These are phyloP conservation scores for Lethenteron reissneri DNA, from an alignment of 2,113 vertebrate species.

Conservation along the genomic window DNA sequence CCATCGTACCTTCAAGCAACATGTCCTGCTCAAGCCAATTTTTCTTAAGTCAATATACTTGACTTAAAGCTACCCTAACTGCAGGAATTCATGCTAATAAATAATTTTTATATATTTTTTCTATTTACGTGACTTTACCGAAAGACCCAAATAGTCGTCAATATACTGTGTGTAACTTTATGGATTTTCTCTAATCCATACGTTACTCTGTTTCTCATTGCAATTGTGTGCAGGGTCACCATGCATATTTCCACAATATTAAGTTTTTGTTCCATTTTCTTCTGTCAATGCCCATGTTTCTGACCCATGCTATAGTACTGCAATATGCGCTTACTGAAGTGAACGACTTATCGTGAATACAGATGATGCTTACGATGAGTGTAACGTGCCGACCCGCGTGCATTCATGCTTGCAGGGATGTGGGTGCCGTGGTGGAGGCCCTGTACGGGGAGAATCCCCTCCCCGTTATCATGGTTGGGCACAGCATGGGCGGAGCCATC, in stretches of 20 bases:
- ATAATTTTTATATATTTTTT: no score
- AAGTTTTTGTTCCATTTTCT: not conserved
- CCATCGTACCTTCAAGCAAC: no score
- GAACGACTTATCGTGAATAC: not conserved
- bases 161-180: no score
- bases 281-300: not conserved
- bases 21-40: no score
- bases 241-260: not conserved
- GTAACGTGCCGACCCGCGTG: not conserved
- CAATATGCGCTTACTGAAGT: not conserved
- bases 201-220: no score
- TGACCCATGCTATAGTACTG: not conserved
- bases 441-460: conserved; percentile 75
- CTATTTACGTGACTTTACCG: no score
- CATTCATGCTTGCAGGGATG: conserved; percentile 31
- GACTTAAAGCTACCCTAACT: no score
- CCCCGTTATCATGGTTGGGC: conserved; percentile 81
- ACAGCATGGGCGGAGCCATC: conserved; percentile 95
- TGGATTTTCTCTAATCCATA: no score
- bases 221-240: no score
- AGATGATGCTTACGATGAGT: not conserved
- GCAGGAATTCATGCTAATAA: no score
- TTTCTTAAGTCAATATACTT: no score
- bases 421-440: conserved; percentile 67
- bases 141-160: no score